Percentiles rank a stretch among this genome's conserved stretches.
These are phyloP conservation scores for Leucozona laternaria DNA, from an alignment of 2,888 invertebrate species.

Conservation along the genomic window DNA sequence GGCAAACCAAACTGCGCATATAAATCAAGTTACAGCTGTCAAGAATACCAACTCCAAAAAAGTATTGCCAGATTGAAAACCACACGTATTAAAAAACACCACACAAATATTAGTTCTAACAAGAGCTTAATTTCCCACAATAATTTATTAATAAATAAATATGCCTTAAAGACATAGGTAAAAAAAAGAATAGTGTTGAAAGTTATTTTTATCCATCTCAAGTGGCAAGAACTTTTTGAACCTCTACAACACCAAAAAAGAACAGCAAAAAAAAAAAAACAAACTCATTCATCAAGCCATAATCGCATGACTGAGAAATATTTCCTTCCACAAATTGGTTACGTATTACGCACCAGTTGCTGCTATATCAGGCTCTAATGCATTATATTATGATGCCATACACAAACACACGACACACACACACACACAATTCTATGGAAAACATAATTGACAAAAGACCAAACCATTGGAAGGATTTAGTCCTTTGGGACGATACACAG, in stretches of 20 bases:
- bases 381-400: conserved; percentile 19
- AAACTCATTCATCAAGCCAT: conserved; percentile 46
- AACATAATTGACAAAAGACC: conserved; percentile 25
- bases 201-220: not conserved
- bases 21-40: no score
- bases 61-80: no score
- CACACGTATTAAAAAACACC: no score
- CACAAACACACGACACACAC: not conserved
- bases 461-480: conserved; percentile 23
- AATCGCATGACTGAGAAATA: conserved; percentile 48
- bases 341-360: conserved; percentile 63
- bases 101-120: not conserved
- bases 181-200: not conserved
- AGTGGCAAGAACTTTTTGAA: not conserved
- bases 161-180: not conserved
- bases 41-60: no score
- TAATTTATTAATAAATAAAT: not conserved
- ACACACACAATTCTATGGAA: not conserved
- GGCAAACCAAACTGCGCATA: no score
- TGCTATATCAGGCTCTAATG: conserved; percentile 31
- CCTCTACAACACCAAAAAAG: not conserved
- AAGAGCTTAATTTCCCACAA: not conserved
- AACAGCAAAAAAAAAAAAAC: not conserved
- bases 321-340: conserved; percentile 44
- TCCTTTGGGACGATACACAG: conserved; percentile 8